Evolutionary conservation across 2,797 vertebrate species (phyloP).

Genomic region (Chiroxiphia lanceolata): DNA sequence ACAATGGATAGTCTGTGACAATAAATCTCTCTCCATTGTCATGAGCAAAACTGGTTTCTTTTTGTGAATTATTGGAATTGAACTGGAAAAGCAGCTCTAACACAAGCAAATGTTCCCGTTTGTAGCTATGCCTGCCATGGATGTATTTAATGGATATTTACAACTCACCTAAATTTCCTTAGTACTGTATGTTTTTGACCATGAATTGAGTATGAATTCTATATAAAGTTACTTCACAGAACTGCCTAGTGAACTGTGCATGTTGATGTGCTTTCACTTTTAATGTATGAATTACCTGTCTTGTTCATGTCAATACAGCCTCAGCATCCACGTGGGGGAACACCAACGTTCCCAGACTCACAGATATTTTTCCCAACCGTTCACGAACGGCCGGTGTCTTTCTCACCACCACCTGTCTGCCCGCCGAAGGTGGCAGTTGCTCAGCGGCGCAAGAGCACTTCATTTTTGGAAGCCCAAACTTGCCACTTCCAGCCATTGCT

Average conservation of each 20-base stretch:
- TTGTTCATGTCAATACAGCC: conserved; percentile 95
- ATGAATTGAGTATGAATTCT: conserved; percentile 72
- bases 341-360: conserved; percentile 85
- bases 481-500: conserved; percentile 90
- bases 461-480: conserved; percentile 94
- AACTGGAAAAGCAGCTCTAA: conserved; percentile 73
- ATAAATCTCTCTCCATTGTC: background rate
- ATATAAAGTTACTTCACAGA: conserved; percentile 74
- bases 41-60: background rate
- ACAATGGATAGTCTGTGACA: background rate
- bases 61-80: background rate
- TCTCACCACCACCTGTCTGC: conserved; percentile 91
- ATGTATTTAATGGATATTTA: conserved; percentile 83
- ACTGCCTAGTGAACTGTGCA: conserved; percentile 74
- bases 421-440: conserved; percentile 88
- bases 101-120: conserved; percentile 65
- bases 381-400: conserved; percentile 93
- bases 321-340: conserved; percentile 91
- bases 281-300: conserved; percentile 89
- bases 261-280: conserved; percentile 83
- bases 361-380: conserved; percentile 91
- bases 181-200: conserved; percentile 74
- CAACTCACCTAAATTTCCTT: conserved; percentile 68
- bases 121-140: conserved; percentile 62
- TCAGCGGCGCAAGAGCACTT: conserved; percentile 97